phyloP scores from a whole-genome alignment of 2,797 vertebrate species.

The Malacoraja senta region DNA sequence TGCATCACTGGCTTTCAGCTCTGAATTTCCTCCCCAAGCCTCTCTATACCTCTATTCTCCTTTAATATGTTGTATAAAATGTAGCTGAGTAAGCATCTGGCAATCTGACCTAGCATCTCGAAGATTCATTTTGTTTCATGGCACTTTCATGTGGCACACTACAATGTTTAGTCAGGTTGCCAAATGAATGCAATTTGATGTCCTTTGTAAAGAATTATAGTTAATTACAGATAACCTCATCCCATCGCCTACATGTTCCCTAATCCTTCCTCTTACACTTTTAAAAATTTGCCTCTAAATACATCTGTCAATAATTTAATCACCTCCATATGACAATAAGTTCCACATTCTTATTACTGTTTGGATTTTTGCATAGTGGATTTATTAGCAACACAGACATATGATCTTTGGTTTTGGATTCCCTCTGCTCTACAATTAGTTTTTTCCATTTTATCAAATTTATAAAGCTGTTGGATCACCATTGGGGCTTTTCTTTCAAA shows the following conservation, averaged over 20 bases:
- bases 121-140: not conserved
- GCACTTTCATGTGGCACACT: not conserved
- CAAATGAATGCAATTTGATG: not conserved
- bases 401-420: not conserved
- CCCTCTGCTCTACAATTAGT: not conserved
- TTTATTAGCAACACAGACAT: not conserved
- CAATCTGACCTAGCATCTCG: not conserved
- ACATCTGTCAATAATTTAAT: not conserved
- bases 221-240: not conserved
- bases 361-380: not conserved
- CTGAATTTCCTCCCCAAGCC: not conserved
- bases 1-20: not conserved
- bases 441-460: not conserved
- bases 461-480: not conserved
- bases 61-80: not conserved
- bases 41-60: not conserved
- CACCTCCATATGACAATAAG: not conserved
- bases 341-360: not conserved
- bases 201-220: not conserved
- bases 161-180: not conserved
- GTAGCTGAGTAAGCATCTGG: not conserved
- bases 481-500: not conserved
- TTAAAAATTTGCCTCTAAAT: not conserved
- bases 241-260: not conserved
- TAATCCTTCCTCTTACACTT: not conserved